Base-by-base conservation (phyloP, 2,797 vertebrate genomes). In the Poeciliopsis infans region DNA sequence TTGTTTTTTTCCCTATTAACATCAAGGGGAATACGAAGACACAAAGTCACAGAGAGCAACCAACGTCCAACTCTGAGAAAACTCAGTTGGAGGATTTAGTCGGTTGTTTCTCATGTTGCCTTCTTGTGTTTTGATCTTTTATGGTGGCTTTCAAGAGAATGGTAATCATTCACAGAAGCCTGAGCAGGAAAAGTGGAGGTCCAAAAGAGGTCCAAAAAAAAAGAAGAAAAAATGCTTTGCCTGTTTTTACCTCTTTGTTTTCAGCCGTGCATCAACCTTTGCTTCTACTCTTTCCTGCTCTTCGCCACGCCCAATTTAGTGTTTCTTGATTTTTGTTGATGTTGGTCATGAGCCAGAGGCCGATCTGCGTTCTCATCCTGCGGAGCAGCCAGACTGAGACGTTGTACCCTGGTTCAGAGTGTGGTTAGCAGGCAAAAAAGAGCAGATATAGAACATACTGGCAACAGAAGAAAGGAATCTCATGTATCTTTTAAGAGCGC, bases 271-370 rank as follows among this genome's bases (percentile, higher is more conserved):
- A 20, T 76, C 11, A 45, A 76, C 75, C 72, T 1, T 72, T 72
- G 55, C 75, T 76, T 47, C 64, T 46, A 33, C 28, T 15, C 43
- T 23, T 64, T 23, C 25, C 59, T 53, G 33, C 71, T 31, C 80
- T 66, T 85, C 86, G 86, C 84, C 88, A 87, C 79, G 53, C 86
- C 85, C 85, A 86, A 75, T 90, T 88, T 88, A 83, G 76, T 72
- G 79, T 87, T 91, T 83, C 84, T 85, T 75, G 55, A 76, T 80
- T 83, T 79, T 72, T 93, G 90, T 92, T 92, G 86, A 88, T 51
- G 31, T 86, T 92, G 91, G 85, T 81, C 31, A 25, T 66, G 53
- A 36, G 87, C 91, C 90, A 94, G 46, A 80, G 46, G 82, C 68
- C 5, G 64, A 87, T 86, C 74, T 81, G 68, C 77, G 49, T 78